phyloP scores from a whole-genome alignment of 2,113 vertebrate species.

The Pedetes capensis region DNA sequence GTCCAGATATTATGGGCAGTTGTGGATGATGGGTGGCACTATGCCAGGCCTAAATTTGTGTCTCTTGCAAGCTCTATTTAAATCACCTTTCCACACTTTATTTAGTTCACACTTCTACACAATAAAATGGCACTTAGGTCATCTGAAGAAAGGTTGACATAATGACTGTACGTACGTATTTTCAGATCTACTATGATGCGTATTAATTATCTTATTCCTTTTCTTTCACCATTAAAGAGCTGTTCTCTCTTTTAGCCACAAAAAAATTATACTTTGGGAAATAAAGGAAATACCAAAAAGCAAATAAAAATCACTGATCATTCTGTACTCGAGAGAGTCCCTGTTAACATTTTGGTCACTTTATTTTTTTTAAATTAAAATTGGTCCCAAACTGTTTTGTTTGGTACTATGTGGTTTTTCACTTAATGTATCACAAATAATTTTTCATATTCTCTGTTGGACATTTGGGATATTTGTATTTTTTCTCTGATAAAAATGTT shows the following conservation, averaged over 20 bases:
- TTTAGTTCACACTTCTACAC: background rate
- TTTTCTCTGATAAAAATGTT: background rate
- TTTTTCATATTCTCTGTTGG: background rate
- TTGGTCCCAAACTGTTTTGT: background rate
- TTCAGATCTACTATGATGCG: background rate
- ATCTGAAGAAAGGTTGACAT: background rate
- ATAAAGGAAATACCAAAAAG: background rate
- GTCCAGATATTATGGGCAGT: background rate
- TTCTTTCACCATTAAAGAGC: background rate
- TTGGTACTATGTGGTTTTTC: background rate
- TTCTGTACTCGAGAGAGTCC: background rate
- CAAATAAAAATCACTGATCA: background rate
- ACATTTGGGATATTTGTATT: background rate
- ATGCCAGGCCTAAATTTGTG: background rate
- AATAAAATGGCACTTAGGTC: background rate
- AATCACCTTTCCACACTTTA: background rate
- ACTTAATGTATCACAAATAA: background rate
- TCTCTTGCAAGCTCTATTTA: background rate
- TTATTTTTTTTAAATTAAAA: background rate
- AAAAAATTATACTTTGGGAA: background rate
- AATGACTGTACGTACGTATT: background rate
- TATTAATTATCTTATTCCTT: background rate
- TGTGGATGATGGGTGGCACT: background rate
- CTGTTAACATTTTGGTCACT: background rate
- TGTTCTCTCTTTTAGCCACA: background rate